Percentiles rank a stretch among this genome's conserved stretches.
Evolutionary conservation across 2,113 vertebrate species (phyloP).

Genomic region (Microcebus lehilahytsara): DNA sequence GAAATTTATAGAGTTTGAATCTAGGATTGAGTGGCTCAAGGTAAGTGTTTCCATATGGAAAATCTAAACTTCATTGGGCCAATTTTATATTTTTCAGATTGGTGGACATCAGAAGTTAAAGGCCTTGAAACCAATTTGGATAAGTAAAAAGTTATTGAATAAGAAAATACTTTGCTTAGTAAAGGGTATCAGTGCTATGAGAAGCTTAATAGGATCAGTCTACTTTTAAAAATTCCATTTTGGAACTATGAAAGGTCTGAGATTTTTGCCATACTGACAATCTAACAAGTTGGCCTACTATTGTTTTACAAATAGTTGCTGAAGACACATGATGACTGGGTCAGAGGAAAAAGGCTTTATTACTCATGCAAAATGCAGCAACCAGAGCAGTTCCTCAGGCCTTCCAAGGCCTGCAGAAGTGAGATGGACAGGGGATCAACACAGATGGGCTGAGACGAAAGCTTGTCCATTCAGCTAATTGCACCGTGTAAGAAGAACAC

Average conservation of each 20-base stretch:
- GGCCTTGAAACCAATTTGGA: background rate
- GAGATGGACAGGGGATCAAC: fast-evolving
- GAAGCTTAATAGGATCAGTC: background rate
- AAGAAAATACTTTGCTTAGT: background rate
- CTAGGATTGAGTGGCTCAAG: background rate
- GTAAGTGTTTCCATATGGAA: background rate
- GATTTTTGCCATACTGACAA: background rate
- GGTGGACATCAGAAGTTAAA: background rate
- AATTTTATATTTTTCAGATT: background rate
- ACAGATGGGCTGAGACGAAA: background rate
- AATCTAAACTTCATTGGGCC: background rate
- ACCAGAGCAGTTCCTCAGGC: background rate
- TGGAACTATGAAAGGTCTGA: background rate
- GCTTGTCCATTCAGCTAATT: background rate
- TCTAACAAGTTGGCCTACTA: background rate
- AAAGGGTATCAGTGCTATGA: background rate
- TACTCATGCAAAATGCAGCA: background rate
- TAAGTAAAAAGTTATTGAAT: background rate
- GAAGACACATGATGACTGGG: background rate
- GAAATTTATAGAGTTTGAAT: background rate
- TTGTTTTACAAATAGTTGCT: background rate
- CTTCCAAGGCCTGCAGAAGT: background rate
- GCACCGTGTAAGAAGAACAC: background rate
- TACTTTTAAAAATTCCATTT: background rate
- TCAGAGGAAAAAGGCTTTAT: background rate